Percentiles rank a stretch among this genome's conserved stretches.
Conservation (phyloP, 2,113 vertebrate genomes). For the Falcunculus frontatus region DNA sequence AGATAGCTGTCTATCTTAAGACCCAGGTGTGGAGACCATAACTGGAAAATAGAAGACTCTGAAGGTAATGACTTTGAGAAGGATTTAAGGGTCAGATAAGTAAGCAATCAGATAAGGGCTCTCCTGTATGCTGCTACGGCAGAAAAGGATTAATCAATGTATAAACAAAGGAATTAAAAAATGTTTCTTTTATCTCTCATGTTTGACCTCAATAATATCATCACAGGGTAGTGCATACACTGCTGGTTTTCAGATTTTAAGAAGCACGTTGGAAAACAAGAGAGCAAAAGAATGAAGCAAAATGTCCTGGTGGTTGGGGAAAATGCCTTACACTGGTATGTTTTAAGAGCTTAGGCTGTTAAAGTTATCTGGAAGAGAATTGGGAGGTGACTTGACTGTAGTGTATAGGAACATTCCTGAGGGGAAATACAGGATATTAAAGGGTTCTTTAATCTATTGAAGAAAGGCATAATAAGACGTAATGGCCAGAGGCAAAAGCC, state of each 20-base stretch:
- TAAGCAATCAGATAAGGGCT: neutral
- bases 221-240: neutral
- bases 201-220: neutral
- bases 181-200: neutral
- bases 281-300: neutral
- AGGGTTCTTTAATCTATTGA: constrained; percentile 38
- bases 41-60: neutral
- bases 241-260: neutral
- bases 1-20: neutral
- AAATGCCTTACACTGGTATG: neutral
- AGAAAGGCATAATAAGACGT: constrained; percentile 28
- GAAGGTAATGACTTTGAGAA: neutral
- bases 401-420: constrained; percentile 1
- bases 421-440: constrained; percentile 26
- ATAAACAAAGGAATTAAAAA: neutral
- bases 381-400: neutral
- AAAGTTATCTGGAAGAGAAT: neutral
- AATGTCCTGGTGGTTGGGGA: neutral
- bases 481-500: constrained; percentile 6
- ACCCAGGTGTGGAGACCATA: neutral
- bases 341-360: neutral
- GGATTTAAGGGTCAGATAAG: neutral
- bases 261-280: neutral
- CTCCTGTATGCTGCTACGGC: neutral
- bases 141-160: neutral